phyloP scores from a whole-genome alignment of 2,888 invertebrate species.

The Ichneumon xanthorius region DNA sequence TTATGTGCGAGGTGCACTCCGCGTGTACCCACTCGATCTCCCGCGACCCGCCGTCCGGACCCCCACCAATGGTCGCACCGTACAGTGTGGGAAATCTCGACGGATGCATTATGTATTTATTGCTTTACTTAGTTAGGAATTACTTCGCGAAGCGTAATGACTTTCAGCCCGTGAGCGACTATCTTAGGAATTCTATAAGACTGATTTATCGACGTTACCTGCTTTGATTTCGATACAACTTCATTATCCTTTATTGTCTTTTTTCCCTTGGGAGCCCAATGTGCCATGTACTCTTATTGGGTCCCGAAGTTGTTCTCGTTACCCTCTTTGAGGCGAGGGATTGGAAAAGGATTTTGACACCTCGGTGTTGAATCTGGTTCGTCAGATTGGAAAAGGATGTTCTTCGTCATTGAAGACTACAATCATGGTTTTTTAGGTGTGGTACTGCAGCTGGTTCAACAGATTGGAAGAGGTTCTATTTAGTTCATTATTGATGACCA shows the following conservation, averaged over 20 bases:
- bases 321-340: not conserved
- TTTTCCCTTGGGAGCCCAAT: conserved; percentile 55
- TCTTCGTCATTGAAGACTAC: not conserved
- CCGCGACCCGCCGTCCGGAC: conserved; percentile 2
- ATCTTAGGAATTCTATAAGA: conserved; percentile 77
- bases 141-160: conserved; percentile 81
- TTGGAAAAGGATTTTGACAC: not conserved
- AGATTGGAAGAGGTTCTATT: not conserved
- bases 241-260: conserved; percentile 67
- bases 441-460: not conserved
- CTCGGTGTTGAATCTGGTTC: not conserved
- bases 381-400: no score
- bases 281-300: conserved; percentile 29
- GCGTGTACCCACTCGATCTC: conserved; percentile 41
- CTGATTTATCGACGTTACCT: conserved; percentile 74
- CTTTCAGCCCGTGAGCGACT: conserved; percentile 75
- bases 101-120: conserved; percentile 83
- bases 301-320: not conserved
- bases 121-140: conserved; percentile 83
- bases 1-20: conserved; percentile 32
- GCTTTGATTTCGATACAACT: conserved; percentile 74
- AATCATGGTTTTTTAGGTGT: not conserved
- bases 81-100: conserved; percentile 80
- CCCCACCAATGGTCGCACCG: not conserved
- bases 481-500: not conserved